phyloP scores from a whole-genome alignment of 2,888 invertebrate species.

The Pecten maximus region DNA sequence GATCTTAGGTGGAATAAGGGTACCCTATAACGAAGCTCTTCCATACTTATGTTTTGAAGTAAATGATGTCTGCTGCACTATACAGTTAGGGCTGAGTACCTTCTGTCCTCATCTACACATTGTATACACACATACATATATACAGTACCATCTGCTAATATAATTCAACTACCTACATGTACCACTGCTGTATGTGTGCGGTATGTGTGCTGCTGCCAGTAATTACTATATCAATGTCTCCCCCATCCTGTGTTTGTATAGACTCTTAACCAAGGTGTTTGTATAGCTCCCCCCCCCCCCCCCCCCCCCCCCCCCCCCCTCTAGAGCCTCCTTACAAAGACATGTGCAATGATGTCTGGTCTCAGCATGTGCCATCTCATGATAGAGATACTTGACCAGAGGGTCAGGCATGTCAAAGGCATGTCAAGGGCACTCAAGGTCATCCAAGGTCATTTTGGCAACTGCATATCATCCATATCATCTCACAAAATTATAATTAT shows the following conservation, averaged over 20 bases:
- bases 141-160: background rate
- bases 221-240: background rate
- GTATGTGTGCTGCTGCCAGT: background rate
- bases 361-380: background rate
- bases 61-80: too few relatives aligned
- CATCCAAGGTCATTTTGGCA: background rate
- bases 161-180: background rate
- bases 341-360: too few relatives aligned
- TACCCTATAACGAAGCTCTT: too few relatives aligned
- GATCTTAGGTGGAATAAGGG: too few relatives aligned
- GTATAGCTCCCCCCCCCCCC: too few relatives aligned
- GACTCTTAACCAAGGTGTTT: too few relatives aligned
- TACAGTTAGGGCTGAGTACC: too few relatives aligned
- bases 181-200: background rate
- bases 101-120: too few relatives aligned
- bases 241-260: background rate
- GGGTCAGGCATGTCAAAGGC: conserved; percentile 12
- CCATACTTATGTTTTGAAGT: too few relatives aligned
- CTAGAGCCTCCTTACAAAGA: background rate
- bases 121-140: background rate
- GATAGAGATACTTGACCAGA: background rate
- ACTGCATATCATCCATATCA: too few relatives aligned
- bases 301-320: background rate
- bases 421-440: conserved; percentile 16
- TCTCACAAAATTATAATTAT: too few relatives aligned